Evolutionary conservation across 2,113 vertebrate genomes (phyloP).

Genomic region (Fulica atra): DNA sequence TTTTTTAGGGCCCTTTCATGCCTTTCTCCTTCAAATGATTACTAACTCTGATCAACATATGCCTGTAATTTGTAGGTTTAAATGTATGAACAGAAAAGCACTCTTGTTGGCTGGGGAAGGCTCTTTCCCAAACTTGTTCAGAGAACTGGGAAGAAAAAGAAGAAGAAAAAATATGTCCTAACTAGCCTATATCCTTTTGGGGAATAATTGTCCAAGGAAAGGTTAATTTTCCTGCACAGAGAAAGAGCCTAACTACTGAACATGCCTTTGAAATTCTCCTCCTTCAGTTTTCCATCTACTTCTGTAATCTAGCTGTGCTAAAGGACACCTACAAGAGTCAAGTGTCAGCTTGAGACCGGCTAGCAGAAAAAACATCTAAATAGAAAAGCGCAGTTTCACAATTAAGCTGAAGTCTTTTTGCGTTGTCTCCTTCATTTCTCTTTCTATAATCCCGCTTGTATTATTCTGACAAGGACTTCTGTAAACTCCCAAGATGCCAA

Average conservation of each 20-base stretch:
- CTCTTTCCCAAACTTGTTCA: not conserved
- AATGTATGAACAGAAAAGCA: not conserved
- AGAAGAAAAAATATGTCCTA: not conserved
- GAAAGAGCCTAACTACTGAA: not conserved
- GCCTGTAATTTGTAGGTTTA: not conserved
- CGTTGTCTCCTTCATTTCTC: constrained; percentile 33
- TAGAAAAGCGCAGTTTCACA: not conserved
- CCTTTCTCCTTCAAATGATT: not conserved
- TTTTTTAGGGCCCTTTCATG: not conserved
- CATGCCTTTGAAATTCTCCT: not conserved
- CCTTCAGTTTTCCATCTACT: not conserved
- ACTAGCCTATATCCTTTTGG: not conserved
- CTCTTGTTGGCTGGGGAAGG: not conserved
- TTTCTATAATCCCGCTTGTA: constrained; percentile 21
- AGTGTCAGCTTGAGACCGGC: constrained; percentile 14
- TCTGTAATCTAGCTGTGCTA: not conserved
- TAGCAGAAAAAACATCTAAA: constrained; percentile 6
- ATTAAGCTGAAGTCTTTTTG: constrained; percentile 50
- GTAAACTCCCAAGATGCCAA: constrained; percentile 47
- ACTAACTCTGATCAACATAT: not conserved
- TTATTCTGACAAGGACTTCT: constrained; percentile 61
- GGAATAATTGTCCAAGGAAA: not conserved
- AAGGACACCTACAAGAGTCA: constrained; percentile 24
- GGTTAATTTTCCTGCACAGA: not conserved
- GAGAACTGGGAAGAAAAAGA: not conserved